These are phyloP conservation scores for Peucedramus taeniatus DNA, from an alignment of 2,113 vertebrate genomes.

Conservation along the genomic window DNA sequence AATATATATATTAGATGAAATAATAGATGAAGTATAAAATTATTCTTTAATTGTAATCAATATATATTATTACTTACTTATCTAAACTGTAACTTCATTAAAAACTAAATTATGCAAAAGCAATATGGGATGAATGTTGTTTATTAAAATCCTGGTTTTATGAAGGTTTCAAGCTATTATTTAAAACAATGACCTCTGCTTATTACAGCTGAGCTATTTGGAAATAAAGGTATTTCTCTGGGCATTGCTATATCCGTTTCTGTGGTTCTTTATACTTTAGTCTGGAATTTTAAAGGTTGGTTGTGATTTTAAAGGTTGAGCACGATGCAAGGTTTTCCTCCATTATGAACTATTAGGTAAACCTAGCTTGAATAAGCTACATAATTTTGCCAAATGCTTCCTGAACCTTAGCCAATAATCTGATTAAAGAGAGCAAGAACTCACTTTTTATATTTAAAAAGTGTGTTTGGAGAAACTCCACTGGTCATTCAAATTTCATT, in stretches of 20 bases:
- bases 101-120: not conserved
- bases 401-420: slow-evolving; percentile 50
- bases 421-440: slow-evolving; percentile 54
- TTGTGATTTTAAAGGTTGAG: slow-evolving; percentile 41
- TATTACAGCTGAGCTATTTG: not conserved
- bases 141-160: not conserved
- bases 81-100: not conserved
- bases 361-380: slow-evolving; percentile 34
- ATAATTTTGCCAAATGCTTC: slow-evolving; percentile 54
- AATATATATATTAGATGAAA: too few relatives aligned
- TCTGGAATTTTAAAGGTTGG: slow-evolving; percentile 10
- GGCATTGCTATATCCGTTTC: not conserved
- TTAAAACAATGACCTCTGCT: not conserved
- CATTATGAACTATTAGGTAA: slow-evolving; percentile 54
- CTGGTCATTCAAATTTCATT: slow-evolving; percentile 56
- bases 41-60: not conserved
- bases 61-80: not conserved
- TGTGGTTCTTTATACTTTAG: slow-evolving; percentile 19
- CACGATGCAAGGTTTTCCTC: slow-evolving; percentile 4
- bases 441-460: slow-evolving; percentile 45
- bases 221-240: slow-evolving; percentile 34
- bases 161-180: not conserved
- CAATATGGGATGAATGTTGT: not conserved
- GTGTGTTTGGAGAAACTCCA: slow-evolving; percentile 52
- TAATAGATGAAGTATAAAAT: not conserved